phyloP scores from a whole-genome alignment of 30 jellyfish, hydroid and myxozoan species.

The Turritopsis dohrnii region DNA sequence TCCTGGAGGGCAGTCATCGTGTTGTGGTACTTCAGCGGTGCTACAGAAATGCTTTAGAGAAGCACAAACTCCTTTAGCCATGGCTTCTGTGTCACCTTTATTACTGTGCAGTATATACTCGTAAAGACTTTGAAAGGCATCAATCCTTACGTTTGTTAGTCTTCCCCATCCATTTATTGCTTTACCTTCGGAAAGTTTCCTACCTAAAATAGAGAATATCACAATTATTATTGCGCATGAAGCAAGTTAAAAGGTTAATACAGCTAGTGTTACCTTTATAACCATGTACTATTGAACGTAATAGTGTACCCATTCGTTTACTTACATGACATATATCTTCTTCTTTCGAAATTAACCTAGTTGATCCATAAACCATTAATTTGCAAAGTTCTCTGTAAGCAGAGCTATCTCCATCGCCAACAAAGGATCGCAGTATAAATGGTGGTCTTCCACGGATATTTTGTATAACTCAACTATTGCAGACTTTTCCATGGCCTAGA shows the following conservation, averaged over 20 bases:
- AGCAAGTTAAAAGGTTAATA: no score
- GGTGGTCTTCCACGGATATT: conserved; percentile 5
- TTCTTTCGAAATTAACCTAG: not conserved
- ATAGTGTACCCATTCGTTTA: not conserved
- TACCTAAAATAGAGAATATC: conserved; percentile 17
- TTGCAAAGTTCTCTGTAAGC: conserved; percentile 12
- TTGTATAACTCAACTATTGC: not conserved
- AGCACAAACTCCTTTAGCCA: conserved; percentile 22
- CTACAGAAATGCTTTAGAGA: conserved; percentile 8
- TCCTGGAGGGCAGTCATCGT: no score
- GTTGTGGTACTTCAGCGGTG: no score
- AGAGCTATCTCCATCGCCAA: no score
- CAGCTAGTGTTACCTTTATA: not conserved
- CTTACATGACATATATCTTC: conserved; percentile 8
- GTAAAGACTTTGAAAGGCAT: no score
- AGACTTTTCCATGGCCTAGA: conserved; percentile 29
- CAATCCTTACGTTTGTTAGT: no score
- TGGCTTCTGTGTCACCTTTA: conserved; percentile 19
- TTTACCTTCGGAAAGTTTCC: conserved; percentile 26
- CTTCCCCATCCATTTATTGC: conserved; percentile 15
- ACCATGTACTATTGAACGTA: conserved; percentile 1
- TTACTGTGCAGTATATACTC: no score
- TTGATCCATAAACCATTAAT: not conserved
- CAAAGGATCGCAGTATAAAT: conserved; percentile 22
- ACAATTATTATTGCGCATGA: no score